These are phyloP conservation scores for Physocephala rufipes DNA, from an alignment of 2,888 invertebrate genomes.

Conservation along the genomic window DNA sequence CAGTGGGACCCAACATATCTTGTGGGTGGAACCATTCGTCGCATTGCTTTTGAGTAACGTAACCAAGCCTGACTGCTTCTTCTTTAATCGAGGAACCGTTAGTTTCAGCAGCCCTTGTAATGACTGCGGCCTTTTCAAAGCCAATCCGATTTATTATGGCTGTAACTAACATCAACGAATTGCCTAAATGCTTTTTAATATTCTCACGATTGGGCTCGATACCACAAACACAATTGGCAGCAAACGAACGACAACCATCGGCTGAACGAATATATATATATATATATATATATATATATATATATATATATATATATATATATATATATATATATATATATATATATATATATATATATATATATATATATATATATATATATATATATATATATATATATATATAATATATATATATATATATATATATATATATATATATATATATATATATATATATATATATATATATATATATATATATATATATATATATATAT, in stretches of 20 bases:
- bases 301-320: no score
- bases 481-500: no score
- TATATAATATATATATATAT: no score
- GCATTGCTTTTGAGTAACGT: slow-evolving; percentile 84
- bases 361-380: no score
- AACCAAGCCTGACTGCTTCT: slow-evolving; percentile 84
- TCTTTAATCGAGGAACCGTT: slow-evolving; percentile 87
- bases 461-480: no score
- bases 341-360: no score
- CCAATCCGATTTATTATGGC: slow-evolving; percentile 97
- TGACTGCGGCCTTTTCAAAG: slow-evolving; percentile 95
- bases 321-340: no score
- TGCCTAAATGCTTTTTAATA: slow-evolving; percentile 84
- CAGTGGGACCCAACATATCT: slow-evolving; percentile 89
- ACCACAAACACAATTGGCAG: slow-evolving; percentile 84
- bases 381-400: no score
- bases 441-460: no score
- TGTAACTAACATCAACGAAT: slow-evolving; percentile 96
- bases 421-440: no score
- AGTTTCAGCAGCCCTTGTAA: slow-evolving; percentile 95
- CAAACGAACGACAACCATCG: slow-evolving; percentile 84
- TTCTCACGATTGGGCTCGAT: slow-evolving; percentile 78
- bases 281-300: neutral
- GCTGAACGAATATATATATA: slow-evolving; percentile 55
- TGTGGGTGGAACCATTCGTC: slow-evolving; percentile 89